Evolutionary conservation across 1,140 invertebrate genomes (phyloP).

Genomic region (Zaprionus gabonicus): DNA sequence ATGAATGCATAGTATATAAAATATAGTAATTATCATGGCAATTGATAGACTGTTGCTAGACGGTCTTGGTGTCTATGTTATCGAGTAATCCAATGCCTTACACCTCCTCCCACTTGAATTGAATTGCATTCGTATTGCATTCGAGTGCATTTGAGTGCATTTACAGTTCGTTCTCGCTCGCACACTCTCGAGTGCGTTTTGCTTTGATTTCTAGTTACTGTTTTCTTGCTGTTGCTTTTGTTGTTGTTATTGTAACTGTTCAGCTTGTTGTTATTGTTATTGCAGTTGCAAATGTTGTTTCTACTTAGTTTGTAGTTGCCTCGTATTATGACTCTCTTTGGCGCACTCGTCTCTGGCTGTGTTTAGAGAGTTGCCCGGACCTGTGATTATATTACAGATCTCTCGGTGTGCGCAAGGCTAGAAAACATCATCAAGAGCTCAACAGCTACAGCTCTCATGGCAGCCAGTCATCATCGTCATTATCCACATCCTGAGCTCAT

Average conservation of each 20-base stretch:
- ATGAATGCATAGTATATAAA: too few species aligned
- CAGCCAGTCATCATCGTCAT: slow-evolving; percentile 13
- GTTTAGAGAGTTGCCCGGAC: slow-evolving; percentile 70
- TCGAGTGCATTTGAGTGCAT: slow-evolving; percentile 28
- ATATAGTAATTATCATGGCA: too few species aligned
- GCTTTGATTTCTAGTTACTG: slow-evolving; percentile 62
- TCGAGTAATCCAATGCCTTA: background rate
- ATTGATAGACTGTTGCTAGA: too few species aligned
- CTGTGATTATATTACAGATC: slow-evolving; percentile 51
- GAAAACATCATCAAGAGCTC: slow-evolving; percentile 38
- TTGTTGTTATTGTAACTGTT: slow-evolving; percentile 27
- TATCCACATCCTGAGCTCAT: slow-evolving; percentile 11
- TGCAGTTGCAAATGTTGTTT: slow-evolving; percentile 58
- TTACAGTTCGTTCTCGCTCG: slow-evolving; percentile 23
- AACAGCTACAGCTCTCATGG: background rate
- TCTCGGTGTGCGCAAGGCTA: slow-evolving; percentile 10
- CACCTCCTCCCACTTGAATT: background rate
- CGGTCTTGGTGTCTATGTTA: background rate
- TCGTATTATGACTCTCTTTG: slow-evolving; percentile 66
- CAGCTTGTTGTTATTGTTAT: slow-evolving; percentile 48
- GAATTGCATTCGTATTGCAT: background rate
- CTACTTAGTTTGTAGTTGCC: slow-evolving; percentile 63
- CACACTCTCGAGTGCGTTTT: background rate
- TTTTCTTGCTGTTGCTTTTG: slow-evolving; percentile 27
- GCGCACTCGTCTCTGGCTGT: slow-evolving; percentile 39